Evolutionary conservation across 1,140 invertebrate genomes (phyloP).

Genomic region (Lerema accius): DNA sequence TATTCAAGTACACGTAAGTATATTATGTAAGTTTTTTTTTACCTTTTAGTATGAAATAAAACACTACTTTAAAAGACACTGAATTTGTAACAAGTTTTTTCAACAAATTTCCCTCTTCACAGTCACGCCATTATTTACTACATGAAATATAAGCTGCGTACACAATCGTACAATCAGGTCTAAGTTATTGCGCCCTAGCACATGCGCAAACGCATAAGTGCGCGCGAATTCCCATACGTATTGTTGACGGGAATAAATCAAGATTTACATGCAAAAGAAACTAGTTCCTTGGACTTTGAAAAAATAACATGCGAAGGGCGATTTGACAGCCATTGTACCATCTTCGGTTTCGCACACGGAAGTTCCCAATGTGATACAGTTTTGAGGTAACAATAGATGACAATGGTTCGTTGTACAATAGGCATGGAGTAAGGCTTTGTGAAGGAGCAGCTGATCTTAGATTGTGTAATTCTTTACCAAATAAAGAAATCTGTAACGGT

Average conservation of each 20-base stretch:
- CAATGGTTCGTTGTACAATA: slow-evolving; percentile 49
- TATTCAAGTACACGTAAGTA: too few species aligned
- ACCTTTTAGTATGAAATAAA: too few species aligned
- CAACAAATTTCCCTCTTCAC: slow-evolving; percentile 52
- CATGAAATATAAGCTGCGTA: slow-evolving; percentile 41
- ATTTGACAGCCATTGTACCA: slow-evolving; percentile 46
- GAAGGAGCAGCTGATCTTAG: slow-evolving; percentile 54
- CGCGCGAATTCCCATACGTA: slow-evolving; percentile 62
- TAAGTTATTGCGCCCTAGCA: slow-evolving; percentile 29
- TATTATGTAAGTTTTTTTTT: too few species aligned
- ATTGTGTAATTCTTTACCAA: slow-evolving; percentile 45
- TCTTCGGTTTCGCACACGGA: slow-evolving; percentile 67
- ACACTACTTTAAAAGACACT: neutral
- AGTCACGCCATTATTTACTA: slow-evolving; percentile 48
- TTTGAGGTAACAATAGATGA: slow-evolving; percentile 51
- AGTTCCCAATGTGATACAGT: slow-evolving; percentile 60
- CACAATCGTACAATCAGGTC: slow-evolving; percentile 34
- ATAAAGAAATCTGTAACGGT: slow-evolving; percentile 42
- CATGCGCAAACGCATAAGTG: slow-evolving; percentile 28
- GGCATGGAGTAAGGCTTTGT: slow-evolving; percentile 55
- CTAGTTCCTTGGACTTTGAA: slow-evolving; percentile 48
- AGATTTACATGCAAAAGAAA: slow-evolving; percentile 70
- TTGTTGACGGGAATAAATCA: slow-evolving; percentile 76
- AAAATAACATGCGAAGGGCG: slow-evolving; percentile 53
- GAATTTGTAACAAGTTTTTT: slow-evolving; percentile 31